Conservation (phyloP, 2,113 vertebrate species). For the Mirza zaza region DNA sequence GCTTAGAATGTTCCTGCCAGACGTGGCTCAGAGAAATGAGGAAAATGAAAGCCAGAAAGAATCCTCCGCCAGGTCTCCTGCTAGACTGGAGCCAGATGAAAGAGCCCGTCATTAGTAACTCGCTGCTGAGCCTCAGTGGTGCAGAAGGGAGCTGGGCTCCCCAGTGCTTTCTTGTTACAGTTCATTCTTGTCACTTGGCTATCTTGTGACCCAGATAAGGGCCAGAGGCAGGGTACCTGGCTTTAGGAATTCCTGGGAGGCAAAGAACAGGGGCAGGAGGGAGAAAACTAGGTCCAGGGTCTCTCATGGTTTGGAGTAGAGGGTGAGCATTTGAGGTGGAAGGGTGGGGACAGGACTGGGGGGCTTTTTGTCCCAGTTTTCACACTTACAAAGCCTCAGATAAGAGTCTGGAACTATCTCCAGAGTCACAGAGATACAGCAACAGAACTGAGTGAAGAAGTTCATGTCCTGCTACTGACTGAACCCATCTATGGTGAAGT, state of each 20-base stretch:
- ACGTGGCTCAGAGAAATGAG: constrained; percentile 51
- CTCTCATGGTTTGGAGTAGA: background rate
- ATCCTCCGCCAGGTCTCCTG: background rate
- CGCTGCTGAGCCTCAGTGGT: background rate
- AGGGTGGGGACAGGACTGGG: background rate
- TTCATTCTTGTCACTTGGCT: constrained; percentile 38
- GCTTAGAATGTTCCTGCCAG: constrained; percentile 12
- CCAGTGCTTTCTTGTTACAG: background rate
- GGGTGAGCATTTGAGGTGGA: too few species aligned
- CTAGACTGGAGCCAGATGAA: constrained; percentile 16
- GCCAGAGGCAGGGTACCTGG: background rate
- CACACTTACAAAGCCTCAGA: background rate
- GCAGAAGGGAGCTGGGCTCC: background rate
- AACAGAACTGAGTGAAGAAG: background rate
- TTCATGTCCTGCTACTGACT: background rate
- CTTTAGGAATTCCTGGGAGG: constrained; percentile 18
- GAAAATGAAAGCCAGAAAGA: constrained; percentile 26
- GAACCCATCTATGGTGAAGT: background rate
- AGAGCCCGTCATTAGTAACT: constrained; percentile 5
- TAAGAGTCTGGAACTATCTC: background rate
- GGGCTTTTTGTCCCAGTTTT: background rate
- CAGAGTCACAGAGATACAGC: background rate
- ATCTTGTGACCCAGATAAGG: constrained; percentile 3
- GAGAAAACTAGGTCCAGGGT: background rate
- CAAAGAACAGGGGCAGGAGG: background rate